Evolutionary conservation across 2,888 invertebrate genomes (phyloP).

Genomic region (Brenthis ino): DNA sequence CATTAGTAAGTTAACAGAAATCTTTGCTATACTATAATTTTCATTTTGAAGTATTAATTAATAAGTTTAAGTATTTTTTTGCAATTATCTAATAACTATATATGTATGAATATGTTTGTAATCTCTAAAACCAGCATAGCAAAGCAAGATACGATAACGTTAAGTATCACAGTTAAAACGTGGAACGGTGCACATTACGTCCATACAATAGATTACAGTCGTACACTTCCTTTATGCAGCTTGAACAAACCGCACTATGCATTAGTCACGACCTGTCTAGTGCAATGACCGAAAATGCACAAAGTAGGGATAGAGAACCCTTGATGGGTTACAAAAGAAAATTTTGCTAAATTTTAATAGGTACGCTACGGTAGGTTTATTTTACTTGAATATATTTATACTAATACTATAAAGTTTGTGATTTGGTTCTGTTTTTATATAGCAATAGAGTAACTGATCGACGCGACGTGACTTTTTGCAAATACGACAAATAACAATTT

Average conservation of each 20-base stretch:
- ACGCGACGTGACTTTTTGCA: no score
- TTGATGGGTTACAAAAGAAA: neutral
- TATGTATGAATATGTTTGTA: neutral
- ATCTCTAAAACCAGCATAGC: neutral
- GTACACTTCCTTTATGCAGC: constrained; percentile 7
- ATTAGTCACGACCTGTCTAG: constrained; percentile 14
- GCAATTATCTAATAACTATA: no score
- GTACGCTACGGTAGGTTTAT: no score
- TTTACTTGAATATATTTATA: no score
- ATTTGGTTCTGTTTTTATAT: no score
- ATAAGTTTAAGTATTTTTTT: no score
- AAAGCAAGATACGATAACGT: neutral
- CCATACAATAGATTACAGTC: constrained; percentile 7
- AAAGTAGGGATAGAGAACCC: neutral
- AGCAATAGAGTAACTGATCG: no score
- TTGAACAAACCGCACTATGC: neutral
- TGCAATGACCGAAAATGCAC: constrained; percentile 14
- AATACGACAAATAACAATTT: no score
- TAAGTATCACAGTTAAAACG: neutral
- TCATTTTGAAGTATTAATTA: no score
- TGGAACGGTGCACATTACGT: neutral
- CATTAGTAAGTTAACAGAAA: no score
- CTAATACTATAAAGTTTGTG: no score
- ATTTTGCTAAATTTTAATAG: neutral
- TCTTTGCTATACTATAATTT: no score